Evolutionary conservation across 2,113 vertebrate species (phyloP).

Genomic region (Zootoca vivipara): DNA sequence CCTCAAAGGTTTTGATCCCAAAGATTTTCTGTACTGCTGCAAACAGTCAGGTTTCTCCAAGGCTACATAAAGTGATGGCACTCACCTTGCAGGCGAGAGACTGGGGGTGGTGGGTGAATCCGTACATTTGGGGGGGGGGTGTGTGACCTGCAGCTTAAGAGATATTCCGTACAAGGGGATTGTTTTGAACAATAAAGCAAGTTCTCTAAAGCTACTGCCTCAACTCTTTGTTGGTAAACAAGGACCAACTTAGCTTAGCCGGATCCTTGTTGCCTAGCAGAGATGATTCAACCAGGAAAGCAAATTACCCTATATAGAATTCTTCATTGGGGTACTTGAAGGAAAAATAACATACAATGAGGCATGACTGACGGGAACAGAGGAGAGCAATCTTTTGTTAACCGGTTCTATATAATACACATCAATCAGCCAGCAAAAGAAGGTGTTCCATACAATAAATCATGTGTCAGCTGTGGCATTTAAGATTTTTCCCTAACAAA

Average conservation of each 20-base stretch:
- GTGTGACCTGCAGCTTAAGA: neutral
- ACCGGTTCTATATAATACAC: constrained; percentile 8
- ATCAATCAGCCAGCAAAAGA: constrained; percentile 13
- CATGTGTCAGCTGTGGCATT: constrained; percentile 17
- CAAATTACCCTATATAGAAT: constrained; percentile 22
- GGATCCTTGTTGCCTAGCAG: neutral
- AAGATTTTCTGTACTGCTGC: too few species aligned
- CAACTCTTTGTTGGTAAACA: constrained; percentile 19
- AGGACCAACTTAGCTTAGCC: neutral
- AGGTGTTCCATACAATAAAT: constrained; percentile 16
- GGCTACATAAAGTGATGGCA: too few species aligned
- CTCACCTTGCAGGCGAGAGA: neutral
- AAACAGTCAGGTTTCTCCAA: neutral
- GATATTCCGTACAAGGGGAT: neutral
- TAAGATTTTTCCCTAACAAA: neutral
- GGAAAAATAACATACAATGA: constrained; percentile 17
- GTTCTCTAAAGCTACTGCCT: neutral
- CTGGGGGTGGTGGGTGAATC: neutral
- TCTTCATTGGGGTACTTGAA: constrained; percentile 7
- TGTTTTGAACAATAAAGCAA: neutral
- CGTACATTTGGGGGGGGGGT: neutral
- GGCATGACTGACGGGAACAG: constrained; percentile 4
- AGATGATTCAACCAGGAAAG: constrained; percentile 17
- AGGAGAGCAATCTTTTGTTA: neutral
- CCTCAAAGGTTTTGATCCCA: too few species aligned